A percentile compares a stretch with the other conserved stretches of the same genome.
These are phyloP conservation scores for Pterocles orientalis DNA, from an alignment of 2,113 vertebrate species.

Conservation along the genomic window DNA sequence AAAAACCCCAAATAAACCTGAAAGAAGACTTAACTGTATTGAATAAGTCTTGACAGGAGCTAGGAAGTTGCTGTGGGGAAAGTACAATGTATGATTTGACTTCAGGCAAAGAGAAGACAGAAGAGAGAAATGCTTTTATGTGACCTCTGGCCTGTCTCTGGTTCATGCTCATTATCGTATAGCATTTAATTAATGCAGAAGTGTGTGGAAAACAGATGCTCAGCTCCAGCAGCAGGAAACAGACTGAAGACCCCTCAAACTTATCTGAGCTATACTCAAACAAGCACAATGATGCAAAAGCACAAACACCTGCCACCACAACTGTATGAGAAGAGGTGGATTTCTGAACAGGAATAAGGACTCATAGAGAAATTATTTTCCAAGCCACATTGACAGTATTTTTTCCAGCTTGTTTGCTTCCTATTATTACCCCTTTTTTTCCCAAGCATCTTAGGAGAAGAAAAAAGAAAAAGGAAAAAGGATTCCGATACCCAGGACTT, in stretches of 20 bases:
- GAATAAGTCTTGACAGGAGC: not conserved
- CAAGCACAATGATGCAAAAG: constrained; percentile 64
- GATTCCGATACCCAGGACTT: not conserved
- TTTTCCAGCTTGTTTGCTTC: not conserved
- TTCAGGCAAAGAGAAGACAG: not conserved
- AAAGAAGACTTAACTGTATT: not conserved
- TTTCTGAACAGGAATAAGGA: not conserved
- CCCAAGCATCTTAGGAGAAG: not conserved
- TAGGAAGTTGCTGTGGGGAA: not conserved
- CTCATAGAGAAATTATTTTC: not conserved
- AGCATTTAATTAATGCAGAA: not conserved
- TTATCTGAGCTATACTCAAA: constrained; percentile 36
- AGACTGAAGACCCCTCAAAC: not conserved
- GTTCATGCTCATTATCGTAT: not conserved
- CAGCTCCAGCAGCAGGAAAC: not conserved
- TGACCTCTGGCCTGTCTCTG: not conserved
- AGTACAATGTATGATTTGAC: not conserved
- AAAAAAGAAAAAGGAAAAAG: not conserved
- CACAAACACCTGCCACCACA: constrained; percentile 35
- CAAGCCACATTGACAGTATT: not conserved
- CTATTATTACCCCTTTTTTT: not conserved
- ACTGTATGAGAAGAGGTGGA: not conserved
- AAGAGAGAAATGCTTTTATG: not conserved
- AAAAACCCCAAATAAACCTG: not conserved
- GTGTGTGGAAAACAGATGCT: not conserved